These are phyloP conservation scores for Cynopterus sphinx DNA, from an alignment of 2,797 vertebrate genomes.

Conservation along the genomic window DNA sequence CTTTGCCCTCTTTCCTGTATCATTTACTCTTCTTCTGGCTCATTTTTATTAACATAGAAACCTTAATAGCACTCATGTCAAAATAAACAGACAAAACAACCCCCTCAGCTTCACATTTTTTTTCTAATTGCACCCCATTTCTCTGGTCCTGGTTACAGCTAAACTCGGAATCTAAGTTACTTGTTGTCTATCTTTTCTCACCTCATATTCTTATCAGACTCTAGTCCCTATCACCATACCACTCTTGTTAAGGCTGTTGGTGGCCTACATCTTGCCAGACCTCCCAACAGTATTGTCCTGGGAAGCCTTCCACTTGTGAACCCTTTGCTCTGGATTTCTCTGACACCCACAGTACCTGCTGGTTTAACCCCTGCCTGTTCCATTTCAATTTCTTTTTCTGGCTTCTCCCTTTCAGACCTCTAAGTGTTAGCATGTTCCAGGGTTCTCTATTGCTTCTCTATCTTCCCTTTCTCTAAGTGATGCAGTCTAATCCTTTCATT, in stretches of 20 bases:
- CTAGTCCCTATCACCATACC: not conserved
- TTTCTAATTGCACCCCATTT: constrained; percentile 8
- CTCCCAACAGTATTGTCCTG: not conserved
- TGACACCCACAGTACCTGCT: not conserved
- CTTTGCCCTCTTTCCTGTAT: not conserved
- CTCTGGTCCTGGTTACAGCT: not conserved
- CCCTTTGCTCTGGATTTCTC: not conserved
- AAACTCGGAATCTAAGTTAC: not conserved
- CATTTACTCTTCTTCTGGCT: not conserved
- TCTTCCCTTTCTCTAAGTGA: not conserved
- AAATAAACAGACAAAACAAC: not conserved
- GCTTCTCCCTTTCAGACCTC: not conserved
- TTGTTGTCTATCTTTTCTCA: not conserved
- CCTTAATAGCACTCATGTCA: not conserved
- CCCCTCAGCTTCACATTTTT: not conserved
- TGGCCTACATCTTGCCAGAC: not conserved
- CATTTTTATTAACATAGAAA: constrained; percentile 18
- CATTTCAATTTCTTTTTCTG: not conserved
- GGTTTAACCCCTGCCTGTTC: not conserved
- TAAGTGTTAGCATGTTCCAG: not conserved
- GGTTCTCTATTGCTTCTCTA: not conserved
- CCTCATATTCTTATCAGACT: not conserved
- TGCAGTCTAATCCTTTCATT: not conserved
- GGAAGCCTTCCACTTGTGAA: not conserved
- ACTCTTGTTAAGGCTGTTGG: not conserved